These are phyloP conservation scores for Polypedilum pembai DNA, from an alignment of 1,140 invertebrate species.

Conservation along the genomic window DNA sequence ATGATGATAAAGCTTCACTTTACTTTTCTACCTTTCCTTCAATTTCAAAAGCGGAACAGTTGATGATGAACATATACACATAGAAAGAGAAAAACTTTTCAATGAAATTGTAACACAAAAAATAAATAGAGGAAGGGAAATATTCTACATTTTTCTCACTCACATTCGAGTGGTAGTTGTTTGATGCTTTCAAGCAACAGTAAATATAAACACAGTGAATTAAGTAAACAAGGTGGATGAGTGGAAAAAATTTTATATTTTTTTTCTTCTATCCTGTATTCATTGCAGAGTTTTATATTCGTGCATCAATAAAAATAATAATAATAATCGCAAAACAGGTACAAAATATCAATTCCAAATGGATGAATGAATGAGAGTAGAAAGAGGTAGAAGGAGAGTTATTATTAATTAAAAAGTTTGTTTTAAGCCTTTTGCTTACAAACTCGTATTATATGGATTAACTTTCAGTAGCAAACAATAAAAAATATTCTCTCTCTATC, in stretches of 20 bases:
- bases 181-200: background rate
- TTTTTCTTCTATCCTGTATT: too few relatives aligned
- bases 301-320: conserved; percentile 8
- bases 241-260: background rate
- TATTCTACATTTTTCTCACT: background rate
- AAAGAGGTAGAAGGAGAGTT: background rate
- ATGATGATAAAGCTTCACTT: conserved; percentile 5
- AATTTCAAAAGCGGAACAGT: background rate
- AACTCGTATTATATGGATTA: background rate
- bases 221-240: conserved; percentile 9
- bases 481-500: too few relatives aligned
- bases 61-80: background rate
- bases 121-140: background rate
- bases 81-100: background rate
- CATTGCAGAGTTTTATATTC: background rate
- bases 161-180: background rate
- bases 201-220: conserved; percentile 7
- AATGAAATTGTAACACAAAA: conserved; percentile 16
- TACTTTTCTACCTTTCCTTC: background rate
- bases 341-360: background rate
- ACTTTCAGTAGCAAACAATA: background rate
- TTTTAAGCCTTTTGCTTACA: background rate
- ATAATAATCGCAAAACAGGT: background rate
- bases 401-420: conserved; percentile 12
- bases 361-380: background rate